Evolutionary conservation across 2,888 invertebrate genomes (phyloP), one percentile per base, ranked within the genome.

Genomic region (Cheilosia impressa): DNA sequence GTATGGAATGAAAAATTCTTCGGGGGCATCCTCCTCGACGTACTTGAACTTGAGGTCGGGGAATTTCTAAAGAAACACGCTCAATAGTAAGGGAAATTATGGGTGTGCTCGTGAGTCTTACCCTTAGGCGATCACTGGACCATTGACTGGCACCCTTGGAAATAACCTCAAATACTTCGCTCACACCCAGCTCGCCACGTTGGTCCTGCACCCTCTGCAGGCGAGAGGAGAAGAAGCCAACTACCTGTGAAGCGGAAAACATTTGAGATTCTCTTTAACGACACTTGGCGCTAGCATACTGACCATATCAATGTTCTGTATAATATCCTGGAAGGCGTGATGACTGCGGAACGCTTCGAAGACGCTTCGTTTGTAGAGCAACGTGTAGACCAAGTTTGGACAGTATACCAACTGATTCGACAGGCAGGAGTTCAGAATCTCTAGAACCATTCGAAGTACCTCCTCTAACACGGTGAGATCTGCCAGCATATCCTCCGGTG

Each of bases 1-100:
- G 92, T 99, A 99, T 0, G 99, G 99, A 88, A 99, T 98, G 93
- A 99, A 99, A 94, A 99, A 99, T 90, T 99, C 99, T 92, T 99
- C 99, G 0, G 99, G 99, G 77, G 97, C 96, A 88, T 99, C 99
- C 92, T 99, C 99, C 93, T 99, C 99, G 0, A 99, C 99, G 91
- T 99, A 99, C 88, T 98, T 98, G 93, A 99, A 99, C 93, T 99
- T 99, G 58, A 99, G 93, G 90, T 99, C 99, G 0, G 99, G 99
- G 92, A 99, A 99, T 96, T 99, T 99, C 97, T 98, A 81, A 80
- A 89, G 80, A 50, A 47, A 63, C 27, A 6, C 27, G 27, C 1
- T 27, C 6, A 27, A 27, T 27, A 6, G 27, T 27, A 27, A 27
- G 7, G 27, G 27, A 27, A 27, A 27, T 27, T 27, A 27, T 1